These are phyloP conservation scores for Gymnothorax reevesii DNA, from an alignment of 2,797 vertebrate species.

Conservation along the genomic window DNA sequence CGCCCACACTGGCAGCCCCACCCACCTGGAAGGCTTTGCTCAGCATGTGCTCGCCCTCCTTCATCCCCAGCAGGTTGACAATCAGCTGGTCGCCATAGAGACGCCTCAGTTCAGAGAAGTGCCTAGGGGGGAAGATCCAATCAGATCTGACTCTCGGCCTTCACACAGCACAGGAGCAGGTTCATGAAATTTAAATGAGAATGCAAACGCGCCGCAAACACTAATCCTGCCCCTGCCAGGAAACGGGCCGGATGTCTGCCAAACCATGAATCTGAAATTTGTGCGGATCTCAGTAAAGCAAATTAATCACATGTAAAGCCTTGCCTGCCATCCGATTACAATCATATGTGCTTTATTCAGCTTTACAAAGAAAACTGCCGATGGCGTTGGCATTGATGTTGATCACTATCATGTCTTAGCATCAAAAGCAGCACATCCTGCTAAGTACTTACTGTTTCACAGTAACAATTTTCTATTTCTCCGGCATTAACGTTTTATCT, in stretches of 20 bases:
- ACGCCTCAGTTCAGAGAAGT: conserved; percentile 88
- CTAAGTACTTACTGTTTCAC: background rate
- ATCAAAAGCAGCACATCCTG: conserved; percentile 19
- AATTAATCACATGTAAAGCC: background rate
- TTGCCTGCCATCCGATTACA: background rate
- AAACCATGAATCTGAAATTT: background rate
- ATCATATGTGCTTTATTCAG: background rate
- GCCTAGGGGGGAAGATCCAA: conserved; percentile 68
- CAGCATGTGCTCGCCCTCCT: conserved; percentile 98
- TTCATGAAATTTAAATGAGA: background rate
- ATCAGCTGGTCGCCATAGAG: conserved; percentile 95
- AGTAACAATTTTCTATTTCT: background rate
- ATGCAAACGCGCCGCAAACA: background rate
- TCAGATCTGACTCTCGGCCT: background rate
- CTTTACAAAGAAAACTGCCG: background rate
- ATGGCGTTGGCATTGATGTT: background rate
- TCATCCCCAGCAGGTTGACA: conserved; percentile 93
- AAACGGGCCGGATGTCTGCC: background rate
- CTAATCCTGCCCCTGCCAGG: background rate
- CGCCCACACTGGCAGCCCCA: conserved; percentile 55
- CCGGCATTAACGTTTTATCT: background rate
- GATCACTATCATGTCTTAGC: background rate
- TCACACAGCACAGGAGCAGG: background rate
- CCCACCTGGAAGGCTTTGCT: conserved; percentile 97
- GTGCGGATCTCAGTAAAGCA: background rate